Evolutionary conservation across 2,113 vertebrate species (phyloP), one percentile per base, ranked within the genome.

Genomic region (Leucopternis melanops): DNA sequence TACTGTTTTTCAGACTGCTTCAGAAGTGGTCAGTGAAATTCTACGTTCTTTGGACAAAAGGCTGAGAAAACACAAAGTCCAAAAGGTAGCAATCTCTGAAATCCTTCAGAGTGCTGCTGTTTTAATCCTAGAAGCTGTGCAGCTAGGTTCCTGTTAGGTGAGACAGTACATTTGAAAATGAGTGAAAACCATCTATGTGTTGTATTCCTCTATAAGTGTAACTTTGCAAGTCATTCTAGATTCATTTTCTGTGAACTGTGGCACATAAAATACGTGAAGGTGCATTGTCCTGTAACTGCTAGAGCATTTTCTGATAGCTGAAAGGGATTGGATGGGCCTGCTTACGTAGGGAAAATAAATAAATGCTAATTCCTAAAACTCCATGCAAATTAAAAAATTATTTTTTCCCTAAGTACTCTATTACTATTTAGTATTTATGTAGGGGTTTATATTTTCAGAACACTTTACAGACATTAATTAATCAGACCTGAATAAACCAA

Each of bases 361-460:
- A 40, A 59, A 93, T 89, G 88, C 65, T 61, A 67, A 84, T 92
- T 95, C 49, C 69, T 84, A 63, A 71, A 93, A 71, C 45, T 49
- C 72, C 52, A 6, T 81, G 77, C 34, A 86, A 92, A 94, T 91
- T 49, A 88, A 67, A 44, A 84, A 74, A 72, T 67, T 47, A 26
- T 81, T 81, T 74, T 88, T 93, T 77, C 86, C 49, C 40, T 44
- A 78, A 84, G n/a, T 47, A 73, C 45, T 67, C 59, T 81, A 11
- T 90, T 93, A 90, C 77, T 95, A 88, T 71, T 90, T 93, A 45
- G 34, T 74, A 89, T 94, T 95, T 96, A 65, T 79, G 52, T 84
- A 61, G 77, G 81, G 66, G 3, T 91, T 89, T 87, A 31, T 89
- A 72, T 89, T 81, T 96, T 79, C 89, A 86, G 77, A 92, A 81